Percentiles rank a stretch among this genome's conserved stretches.
phyloP scores from a whole-genome alignment of 2,113 vertebrate species.

The Orycteropus afer region DNA sequence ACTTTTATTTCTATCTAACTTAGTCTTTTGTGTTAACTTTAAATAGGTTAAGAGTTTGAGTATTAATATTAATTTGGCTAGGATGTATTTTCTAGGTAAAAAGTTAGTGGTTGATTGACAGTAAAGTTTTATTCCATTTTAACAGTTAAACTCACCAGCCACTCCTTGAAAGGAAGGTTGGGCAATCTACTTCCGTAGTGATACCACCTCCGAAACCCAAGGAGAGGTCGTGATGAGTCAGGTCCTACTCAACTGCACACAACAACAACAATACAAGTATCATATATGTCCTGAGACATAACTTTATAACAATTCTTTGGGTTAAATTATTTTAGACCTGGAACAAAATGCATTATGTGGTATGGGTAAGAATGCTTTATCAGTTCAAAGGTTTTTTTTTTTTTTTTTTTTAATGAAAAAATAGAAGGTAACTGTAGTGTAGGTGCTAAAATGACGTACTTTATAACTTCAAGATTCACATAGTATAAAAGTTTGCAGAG shows the following conservation, averaged over 20 bases:
- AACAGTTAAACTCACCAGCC: too few relatives aligned
- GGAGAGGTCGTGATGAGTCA: too few relatives aligned
- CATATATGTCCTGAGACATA: neutral
- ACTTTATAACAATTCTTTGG: neutral
- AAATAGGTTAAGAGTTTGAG: neutral
- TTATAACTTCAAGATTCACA: neutral
- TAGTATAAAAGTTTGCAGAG: neutral
- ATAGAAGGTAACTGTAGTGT: neutral
- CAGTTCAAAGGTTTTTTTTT: too few relatives aligned
- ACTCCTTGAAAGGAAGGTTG: too few relatives aligned
- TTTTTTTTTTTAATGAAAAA: too few relatives aligned
- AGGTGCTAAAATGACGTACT: neutral
- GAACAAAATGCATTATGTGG: neutral
- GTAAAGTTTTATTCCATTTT: slow-evolving; percentile 23
- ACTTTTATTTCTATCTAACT: neutral
- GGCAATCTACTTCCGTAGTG: too few relatives aligned
- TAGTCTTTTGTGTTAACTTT: neutral
- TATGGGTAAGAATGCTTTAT: neutral
- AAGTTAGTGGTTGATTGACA: neutral
- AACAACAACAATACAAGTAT: neutral
- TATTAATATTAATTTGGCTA: neutral
- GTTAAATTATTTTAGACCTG: neutral
- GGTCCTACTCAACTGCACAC: too few relatives aligned
- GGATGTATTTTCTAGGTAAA: neutral
- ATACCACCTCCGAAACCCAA: too few relatives aligned